Evolutionary conservation across 64 coral and sea anemone genomes (phyloP).

Genomic region (Hydrozoanthus tunicans): DNA sequence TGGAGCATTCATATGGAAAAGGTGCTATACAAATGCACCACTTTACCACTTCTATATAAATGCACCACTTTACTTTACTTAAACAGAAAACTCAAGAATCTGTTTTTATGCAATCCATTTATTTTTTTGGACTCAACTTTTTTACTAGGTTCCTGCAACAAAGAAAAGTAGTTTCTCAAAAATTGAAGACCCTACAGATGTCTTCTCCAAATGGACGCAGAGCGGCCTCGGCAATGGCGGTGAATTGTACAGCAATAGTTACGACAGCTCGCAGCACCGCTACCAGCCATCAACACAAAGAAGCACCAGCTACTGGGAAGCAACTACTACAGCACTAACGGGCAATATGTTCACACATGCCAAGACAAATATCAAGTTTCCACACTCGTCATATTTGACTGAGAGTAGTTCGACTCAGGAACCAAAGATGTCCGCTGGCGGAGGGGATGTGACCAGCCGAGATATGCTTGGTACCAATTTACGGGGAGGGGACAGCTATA

Average conservation of each 20-base stretch:
- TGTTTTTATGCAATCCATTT: neutral
- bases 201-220: neutral
- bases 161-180: slow-evolving; percentile 1
- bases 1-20: no score
- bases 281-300: slow-evolving; percentile 9
- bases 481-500: slow-evolving; percentile 13
- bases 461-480: neutral
- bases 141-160: slow-evolving; percentile 7
- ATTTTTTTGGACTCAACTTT: neutral
- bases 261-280: neutral
- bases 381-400: neutral
- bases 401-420: neutral
- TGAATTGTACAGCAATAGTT: neutral
- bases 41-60: no score
- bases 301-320: neutral
- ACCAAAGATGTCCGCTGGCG: neutral
- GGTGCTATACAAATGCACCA: no score
- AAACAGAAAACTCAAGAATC: no score
- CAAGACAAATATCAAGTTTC: neutral
- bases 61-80: no score
- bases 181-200: neutral
- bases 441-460: neutral
- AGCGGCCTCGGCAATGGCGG: neutral
- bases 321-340: neutral
- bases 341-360: neutral